These are phyloP conservation scores for Megaceryle alcyon DNA, from an alignment of 2,797 vertebrate genomes.

Conservation along the genomic window DNA sequence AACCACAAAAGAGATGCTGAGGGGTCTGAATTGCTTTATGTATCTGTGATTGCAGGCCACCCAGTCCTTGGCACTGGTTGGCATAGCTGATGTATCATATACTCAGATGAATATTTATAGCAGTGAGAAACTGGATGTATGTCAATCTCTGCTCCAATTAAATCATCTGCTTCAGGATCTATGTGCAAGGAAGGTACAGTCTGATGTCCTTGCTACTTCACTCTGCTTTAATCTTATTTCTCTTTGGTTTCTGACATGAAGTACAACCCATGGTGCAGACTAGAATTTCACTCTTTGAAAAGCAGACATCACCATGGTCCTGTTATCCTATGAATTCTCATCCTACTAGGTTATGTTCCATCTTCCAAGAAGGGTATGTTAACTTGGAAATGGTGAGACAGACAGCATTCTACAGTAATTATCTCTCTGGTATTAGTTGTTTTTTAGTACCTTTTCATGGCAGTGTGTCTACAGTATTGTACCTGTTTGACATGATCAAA, in stretches of 20 bases:
- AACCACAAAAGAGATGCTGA: background rate
- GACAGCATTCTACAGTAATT: background rate
- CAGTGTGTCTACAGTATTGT: background rate
- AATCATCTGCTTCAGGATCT: background rate
- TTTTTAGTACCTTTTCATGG: background rate
- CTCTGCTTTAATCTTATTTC: background rate
- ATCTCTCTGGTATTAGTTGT: background rate
- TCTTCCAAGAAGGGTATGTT: background rate
- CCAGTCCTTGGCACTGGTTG: background rate
- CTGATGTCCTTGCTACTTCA: background rate
- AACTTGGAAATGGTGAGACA: background rate
- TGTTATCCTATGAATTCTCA: background rate
- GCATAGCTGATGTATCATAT: accelerated
- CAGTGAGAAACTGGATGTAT: background rate
- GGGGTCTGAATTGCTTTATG: background rate
- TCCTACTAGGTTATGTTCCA: background rate
- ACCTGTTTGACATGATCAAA: background rate
- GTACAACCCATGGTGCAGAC: background rate
- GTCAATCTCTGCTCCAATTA: background rate
- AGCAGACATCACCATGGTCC: background rate
- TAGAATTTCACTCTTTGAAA: background rate
- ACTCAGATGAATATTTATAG: background rate
- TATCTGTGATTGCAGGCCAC: background rate
- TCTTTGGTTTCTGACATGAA: background rate
- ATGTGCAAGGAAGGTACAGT: background rate